Evolutionary conservation across 2,113 vertebrate genomes (phyloP).

Genomic region (Agapornis roseicollis): DNA sequence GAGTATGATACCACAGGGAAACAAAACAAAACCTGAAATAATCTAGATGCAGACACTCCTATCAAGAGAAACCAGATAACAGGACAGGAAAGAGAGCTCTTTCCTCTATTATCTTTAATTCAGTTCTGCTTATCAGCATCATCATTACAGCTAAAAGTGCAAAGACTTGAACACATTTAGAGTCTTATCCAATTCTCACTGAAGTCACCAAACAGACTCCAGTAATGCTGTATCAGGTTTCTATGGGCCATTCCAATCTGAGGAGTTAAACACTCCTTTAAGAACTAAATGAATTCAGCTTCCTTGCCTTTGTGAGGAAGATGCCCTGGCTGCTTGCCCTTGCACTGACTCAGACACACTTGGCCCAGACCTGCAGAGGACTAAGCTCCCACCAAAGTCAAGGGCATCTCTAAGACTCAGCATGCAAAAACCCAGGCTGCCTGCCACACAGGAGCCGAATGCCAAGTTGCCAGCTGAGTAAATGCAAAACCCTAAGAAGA

Average conservation of each 20-base stretch:
- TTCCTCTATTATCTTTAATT: neutral
- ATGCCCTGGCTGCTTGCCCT: neutral
- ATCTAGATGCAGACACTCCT: neutral
- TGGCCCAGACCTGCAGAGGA: neutral
- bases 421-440: neutral
- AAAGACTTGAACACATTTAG: conserved; percentile 23
- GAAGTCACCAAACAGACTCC: neutral
- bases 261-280: neutral
- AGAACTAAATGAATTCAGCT: neutral
- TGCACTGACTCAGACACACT: neutral
- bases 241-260: neutral
- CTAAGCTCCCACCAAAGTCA: neutral
- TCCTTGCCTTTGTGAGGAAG: neutral
- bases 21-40: conserved; percentile 38
- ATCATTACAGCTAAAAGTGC: neutral
- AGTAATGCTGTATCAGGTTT: neutral
- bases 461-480: neutral
- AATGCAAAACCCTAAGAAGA: neutral
- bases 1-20: conserved; percentile 7
- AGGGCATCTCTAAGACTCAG: conserved; percentile 6
- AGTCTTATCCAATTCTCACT: neutral
- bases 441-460: neutral
- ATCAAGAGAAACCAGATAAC: neutral
- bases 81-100: neutral
- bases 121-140: conserved; percentile 20